Base-by-base conservation (phyloP, 2,797 vertebrate species). In the Pelodytes ibericus region DNA sequence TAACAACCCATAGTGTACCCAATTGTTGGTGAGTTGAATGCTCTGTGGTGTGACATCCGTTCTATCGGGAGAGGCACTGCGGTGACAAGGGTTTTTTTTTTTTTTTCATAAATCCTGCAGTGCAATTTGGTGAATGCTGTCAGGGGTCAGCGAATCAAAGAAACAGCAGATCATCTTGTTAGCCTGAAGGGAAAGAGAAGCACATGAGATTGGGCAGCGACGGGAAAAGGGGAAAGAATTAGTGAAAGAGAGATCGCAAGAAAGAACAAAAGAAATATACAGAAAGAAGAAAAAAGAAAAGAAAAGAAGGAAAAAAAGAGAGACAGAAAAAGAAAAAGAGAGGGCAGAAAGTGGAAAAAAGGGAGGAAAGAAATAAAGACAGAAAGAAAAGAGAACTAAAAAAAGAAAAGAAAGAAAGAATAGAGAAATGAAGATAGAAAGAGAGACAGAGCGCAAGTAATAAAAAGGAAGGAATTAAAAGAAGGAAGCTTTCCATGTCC, bases 101-200 rank as follows among this genome's bases (percentile, higher is more conserved):
- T 16, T 26, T 51, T 44, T 57, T 73, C 47, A 83, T 68, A 49
- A 73, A 10, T 81, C 41, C 80, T 44, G 73, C 72, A 7, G 75
- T 51, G 71, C 83, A 18, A 81, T 84, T 6, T 0, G 2, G 24
- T 83, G 71, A 67, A 74, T 74, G 82, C 84, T 88, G 25, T 89
- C 85, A 2, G 84, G 85, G 61, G 85, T 72, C 75, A 84, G 81
- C 16, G 73, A 81, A 31, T 89, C 83, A 82, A 92, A 92, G 27
- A 91, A 83, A 81, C 83, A 85, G 61, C 84, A 77, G 49, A 90
- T 86, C 75, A 92, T 86, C 71, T 85, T 85, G 41, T 80, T 26
- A 0, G 87, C 89, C 90, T 93, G 80, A 56, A 62, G n/a, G n/a
- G 57, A 53, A 27, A 65, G 30, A 71, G 26, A 51, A 8, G 53